Evolutionary conservation across 2,797 vertebrate species (phyloP).

Genomic region (Leuciscus waleckii): DNA sequence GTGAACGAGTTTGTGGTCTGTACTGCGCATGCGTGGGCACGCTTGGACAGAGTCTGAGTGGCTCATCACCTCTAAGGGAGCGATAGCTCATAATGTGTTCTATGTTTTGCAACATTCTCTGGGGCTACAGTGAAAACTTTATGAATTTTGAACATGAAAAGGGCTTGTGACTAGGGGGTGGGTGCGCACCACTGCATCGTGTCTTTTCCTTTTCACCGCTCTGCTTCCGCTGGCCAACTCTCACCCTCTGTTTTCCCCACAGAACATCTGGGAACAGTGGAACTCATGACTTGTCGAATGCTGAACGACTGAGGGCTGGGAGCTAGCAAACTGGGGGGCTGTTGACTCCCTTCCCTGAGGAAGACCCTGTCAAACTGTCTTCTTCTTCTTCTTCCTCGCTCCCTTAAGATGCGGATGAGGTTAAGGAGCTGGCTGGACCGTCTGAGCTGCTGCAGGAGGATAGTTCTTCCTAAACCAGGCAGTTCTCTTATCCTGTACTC

Average conservation of each 20-base stretch:
- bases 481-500: background rate
- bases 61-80: too few relatives aligned
- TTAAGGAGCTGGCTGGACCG: background rate
- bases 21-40: too few relatives aligned
- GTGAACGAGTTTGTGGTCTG: too few relatives aligned
- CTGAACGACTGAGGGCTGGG: background rate
- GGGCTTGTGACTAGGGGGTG: too few relatives aligned
- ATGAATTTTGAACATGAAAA: too few relatives aligned
- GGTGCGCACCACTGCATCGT: too few relatives aligned
- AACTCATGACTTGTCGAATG: background rate
- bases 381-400: conserved; percentile 22
- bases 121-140: too few relatives aligned
- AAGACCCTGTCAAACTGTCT: background rate
- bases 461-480: background rate
- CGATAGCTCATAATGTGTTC: too few relatives aligned
- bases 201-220: too few relatives aligned
- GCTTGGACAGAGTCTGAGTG: too few relatives aligned
- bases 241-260: background rate
- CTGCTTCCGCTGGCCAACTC: background rate
- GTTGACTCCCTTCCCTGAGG: background rate
- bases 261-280: background rate
- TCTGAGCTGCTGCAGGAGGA: background rate
- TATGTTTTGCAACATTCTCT: too few relatives aligned
- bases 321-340: background rate
- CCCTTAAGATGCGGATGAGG: too few relatives aligned